These are phyloP conservation scores for Hypselothyrea guttata DNA, from an alignment of 2,888 invertebrate species.

Conservation along the genomic window DNA sequence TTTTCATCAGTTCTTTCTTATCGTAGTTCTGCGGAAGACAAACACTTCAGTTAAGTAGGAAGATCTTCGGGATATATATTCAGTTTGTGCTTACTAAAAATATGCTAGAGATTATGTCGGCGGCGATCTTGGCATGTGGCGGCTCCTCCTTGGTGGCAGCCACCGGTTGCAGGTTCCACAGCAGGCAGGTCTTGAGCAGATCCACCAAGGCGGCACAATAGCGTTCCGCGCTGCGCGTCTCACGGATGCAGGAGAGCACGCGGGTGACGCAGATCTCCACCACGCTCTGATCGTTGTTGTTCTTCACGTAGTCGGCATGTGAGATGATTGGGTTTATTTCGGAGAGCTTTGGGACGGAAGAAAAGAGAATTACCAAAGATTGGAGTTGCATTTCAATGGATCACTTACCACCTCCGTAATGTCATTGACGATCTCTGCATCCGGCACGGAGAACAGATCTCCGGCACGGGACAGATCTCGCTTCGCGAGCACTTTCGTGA, in stretches of 20 bases:
- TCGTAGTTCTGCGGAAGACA: conserved; percentile 83
- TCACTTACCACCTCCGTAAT: conserved; percentile 90
- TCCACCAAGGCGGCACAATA: conserved; percentile 92
- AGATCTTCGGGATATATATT: conserved; percentile 10
- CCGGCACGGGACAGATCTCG: conserved; percentile 95
- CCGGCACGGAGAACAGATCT: conserved; percentile 93
- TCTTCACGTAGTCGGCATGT: conserved; percentile 90
- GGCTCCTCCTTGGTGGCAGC: conserved; percentile 91
- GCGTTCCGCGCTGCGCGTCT: conserved; percentile 91
- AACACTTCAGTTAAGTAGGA: not conserved
- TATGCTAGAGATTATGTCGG: conserved; percentile 96
- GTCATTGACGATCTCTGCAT: conserved; percentile 92
- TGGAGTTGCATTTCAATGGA: not conserved
- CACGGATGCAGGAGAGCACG: conserved; percentile 94
- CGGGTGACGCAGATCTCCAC: conserved; percentile 97
- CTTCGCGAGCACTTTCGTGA: conserved; percentile 94
- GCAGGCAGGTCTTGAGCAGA: conserved; percentile 92
- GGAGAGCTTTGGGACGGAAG: conserved; percentile 83
- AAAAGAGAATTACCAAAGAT: not conserved
- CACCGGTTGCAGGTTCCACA: conserved; percentile 92
- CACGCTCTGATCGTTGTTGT: conserved; percentile 96
- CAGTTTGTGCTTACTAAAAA: conserved; percentile 87
- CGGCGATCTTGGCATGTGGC: conserved; percentile 97
- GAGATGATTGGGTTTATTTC: conserved; percentile 92
- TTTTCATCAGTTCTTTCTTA: conserved; percentile 84